Percentiles rank a stretch among this genome's conserved stretches.
Evolutionary conservation across 2,888 invertebrate genomes (phyloP).

Genomic region (Drosophila percnosoma): DNA sequence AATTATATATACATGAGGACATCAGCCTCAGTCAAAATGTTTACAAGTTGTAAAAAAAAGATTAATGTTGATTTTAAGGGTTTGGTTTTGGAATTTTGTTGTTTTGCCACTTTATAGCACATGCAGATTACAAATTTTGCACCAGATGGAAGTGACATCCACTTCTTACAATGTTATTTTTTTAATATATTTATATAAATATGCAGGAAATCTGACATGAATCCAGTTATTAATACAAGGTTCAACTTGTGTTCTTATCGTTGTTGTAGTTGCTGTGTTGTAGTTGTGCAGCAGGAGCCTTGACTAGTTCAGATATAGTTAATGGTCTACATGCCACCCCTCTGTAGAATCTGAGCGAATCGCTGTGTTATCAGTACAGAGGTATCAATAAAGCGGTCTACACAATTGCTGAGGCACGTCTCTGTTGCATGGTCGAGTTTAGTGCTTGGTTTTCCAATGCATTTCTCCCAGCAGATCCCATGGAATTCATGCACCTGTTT

Average conservation of each 20-base stretch:
- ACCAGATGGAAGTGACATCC: conserved; percentile 37
- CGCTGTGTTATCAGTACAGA: conserved; percentile 94
- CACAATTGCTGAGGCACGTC: conserved; percentile 96
- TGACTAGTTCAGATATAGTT: conserved; percentile 13
- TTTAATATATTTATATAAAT: conserved; percentile 33
- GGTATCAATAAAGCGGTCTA: conserved; percentile 97
- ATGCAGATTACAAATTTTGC: conserved; percentile 51
- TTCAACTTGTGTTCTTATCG: conserved; percentile 4
- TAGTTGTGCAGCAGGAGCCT: conserved; percentile 10
- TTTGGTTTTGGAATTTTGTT: conserved; percentile 41
- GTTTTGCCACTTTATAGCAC: conserved; percentile 19
- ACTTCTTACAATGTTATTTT: conserved; percentile 57
- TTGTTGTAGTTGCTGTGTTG: not conserved
- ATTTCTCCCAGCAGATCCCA: conserved; percentile 98
- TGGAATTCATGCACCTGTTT: conserved; percentile 97
- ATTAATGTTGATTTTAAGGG: no score
- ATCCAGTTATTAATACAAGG: conserved; percentile 5
- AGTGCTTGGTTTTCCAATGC: conserved; percentile 94
- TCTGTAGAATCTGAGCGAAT: conserved; percentile 95
- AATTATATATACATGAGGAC: not conserved
- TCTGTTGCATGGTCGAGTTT: conserved; percentile 95
- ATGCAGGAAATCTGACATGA: conserved; percentile 4
- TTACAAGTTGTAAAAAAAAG: no score
- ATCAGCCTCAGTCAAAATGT: no score
- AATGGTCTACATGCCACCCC: conserved; percentile 84